Base-by-base conservation (phyloP, 2,888 invertebrate species). In the Troides aeacus region DNA sequence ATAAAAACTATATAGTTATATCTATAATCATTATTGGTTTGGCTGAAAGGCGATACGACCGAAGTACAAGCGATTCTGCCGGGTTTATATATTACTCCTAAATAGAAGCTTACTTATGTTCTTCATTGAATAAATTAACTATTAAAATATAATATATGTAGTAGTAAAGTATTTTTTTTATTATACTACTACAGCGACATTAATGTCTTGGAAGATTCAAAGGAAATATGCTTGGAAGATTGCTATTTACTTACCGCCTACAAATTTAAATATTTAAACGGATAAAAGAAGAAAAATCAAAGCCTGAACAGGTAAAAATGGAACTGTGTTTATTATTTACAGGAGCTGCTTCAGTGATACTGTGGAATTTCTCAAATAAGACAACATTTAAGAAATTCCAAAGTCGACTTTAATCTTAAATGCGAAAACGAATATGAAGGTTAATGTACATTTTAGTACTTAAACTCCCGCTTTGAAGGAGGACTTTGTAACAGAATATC, bases 311-410 rank as follows among this genome's bases (percentile, higher is more conserved):
- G 30, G 50, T 63, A 63, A 63, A 46, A 63, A 53, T 63, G 53
- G 53, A 30, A 23, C 50, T n/a, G 53, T 6, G 63, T 53, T 63
- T 63, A 63, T 63, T 63, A 63, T 63, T 63, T 63, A 56, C 3
- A 63, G 10, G 53, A 50, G 30, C 12, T 30, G 46, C 18, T 62
- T 62, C 10, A 17, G 62, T 42, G 46, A 62, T 46, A 46, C 17
- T 24, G 46, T 46, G 30, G 30, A 30, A 30, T 62, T 62, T 62
- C 50, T 62, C 50, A 30, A 30, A 30, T 30, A 3, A 30, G 30
- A 30, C 5, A 30, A 30, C 30, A n/a, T 50, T 62, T 62, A 46
- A 46, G 23, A 23, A 62, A 17, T 62, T 46, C 18, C 23, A 62
- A 46, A 46, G 17, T 4, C 17, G 46, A 23, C 39, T 46, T 18